A percentile compares a stretch with the other conserved stretches of the same genome.
phyloP scores from a whole-genome alignment of 2,113 vertebrate species.

The Nesoenas mayeri region DNA sequence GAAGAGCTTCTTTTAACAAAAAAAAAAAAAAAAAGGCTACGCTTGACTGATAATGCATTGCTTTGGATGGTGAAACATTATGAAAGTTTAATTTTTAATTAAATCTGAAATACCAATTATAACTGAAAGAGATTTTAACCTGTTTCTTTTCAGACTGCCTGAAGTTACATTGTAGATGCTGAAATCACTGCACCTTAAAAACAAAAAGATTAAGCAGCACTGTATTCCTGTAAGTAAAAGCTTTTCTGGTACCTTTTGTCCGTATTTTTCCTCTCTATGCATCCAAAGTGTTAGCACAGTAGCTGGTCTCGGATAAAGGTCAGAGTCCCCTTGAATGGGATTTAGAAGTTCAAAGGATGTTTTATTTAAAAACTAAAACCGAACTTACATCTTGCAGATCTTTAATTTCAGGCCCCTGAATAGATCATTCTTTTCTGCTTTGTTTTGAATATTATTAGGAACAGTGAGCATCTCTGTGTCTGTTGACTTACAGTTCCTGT shows the following conservation, averaged over 20 bases:
- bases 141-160: conserved; percentile 89
- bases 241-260: conserved; percentile 72
- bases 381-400: conserved; percentile 44
- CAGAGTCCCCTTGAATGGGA: conserved; percentile 69
- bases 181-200: conserved; percentile 86
- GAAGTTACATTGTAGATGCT: conserved; percentile 83
- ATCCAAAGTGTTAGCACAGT: conserved; percentile 69
- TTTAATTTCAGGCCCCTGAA: conserved; percentile 60
- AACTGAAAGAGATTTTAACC: conserved; percentile 90
- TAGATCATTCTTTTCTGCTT: conserved; percentile 57
- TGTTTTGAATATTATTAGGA: conserved; percentile 62
- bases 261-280: conserved; percentile 65
- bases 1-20: conserved; percentile 72
- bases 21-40: conserved; percentile 70
- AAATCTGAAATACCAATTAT: conserved; percentile 90
- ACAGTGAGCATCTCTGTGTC: neutral
- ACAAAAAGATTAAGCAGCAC: conserved; percentile 79
- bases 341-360: conserved; percentile 69
- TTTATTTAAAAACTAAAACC: conserved; percentile 59
- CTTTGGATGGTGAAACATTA: conserved; percentile 89
- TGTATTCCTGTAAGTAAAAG: conserved; percentile 80
- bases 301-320: conserved; percentile 69
- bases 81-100: conserved; percentile 92
- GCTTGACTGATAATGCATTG: conserved; percentile 88
- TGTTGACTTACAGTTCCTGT: conserved; percentile 47